These are phyloP conservation scores for Penelope pileata DNA, from an alignment of 2,113 vertebrate species.

Conservation along the genomic window DNA sequence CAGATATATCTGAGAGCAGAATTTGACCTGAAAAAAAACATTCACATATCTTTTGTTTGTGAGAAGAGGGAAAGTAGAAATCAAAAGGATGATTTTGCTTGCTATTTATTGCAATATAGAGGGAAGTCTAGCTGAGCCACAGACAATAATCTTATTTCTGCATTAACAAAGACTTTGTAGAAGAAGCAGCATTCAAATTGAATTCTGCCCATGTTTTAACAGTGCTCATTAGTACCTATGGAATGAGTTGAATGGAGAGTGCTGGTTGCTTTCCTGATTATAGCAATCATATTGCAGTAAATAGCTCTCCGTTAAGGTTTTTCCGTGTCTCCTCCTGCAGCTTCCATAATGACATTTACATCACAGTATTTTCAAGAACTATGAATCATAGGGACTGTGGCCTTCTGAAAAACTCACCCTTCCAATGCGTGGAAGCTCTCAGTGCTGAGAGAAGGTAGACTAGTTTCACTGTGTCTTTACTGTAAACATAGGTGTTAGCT, in stretches of 20 bases:
- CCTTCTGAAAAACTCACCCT: neutral
- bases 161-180: neutral
- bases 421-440: neutral
- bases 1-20: neutral
- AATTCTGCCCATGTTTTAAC: neutral
- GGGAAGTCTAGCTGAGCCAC: neutral
- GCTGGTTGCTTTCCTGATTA: neutral
- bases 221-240: neutral
- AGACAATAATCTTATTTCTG: neutral
- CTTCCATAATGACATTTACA: neutral
- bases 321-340: neutral
- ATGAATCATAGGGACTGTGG: neutral
- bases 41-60: rapidly evolving
- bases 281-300: neutral
- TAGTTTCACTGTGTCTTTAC: neutral
- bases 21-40: neutral
- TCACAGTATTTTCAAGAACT: neutral
- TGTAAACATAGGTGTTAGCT: neutral
- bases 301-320: neutral
- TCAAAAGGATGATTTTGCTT: neutral
- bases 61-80: neutral
- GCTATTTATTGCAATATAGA: neutral
- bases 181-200: neutral
- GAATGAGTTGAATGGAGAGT: neutral
- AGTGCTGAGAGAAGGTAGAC: neutral